These are phyloP conservation scores for Pocillopora verrucosa DNA, from an alignment of 64 coral and sea anemone species.

Conservation along the genomic window DNA sequence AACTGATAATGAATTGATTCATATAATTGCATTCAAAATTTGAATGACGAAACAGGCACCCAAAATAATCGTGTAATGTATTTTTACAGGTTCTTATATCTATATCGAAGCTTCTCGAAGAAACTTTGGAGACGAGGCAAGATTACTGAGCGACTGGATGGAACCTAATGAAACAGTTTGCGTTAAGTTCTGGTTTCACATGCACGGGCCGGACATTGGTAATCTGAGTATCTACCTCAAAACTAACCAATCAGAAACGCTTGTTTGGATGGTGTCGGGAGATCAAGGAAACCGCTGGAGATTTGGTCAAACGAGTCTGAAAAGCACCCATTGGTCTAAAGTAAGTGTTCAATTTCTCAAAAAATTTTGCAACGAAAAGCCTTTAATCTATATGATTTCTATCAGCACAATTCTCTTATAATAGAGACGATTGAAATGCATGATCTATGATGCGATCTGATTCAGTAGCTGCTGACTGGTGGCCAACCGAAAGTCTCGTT, in stretches of 20 bases:
- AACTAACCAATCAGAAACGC: conserved; percentile 3
- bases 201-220: conserved; percentile 25
- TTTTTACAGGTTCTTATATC: conserved; percentile 21
- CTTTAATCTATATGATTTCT: no score
- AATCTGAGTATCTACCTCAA: conserved; percentile 5
- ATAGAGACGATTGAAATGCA: no score
- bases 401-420: no score
- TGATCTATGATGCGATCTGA: no score
- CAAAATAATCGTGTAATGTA: no score
- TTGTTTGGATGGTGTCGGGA: neutral
- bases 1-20: no score
- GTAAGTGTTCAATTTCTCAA: neutral
- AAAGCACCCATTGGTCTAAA: neutral
- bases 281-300: conserved; percentile 31
- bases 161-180: conserved; percentile 19
- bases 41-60: no score
- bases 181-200: conserved; percentile 53
- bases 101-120: conserved; percentile 28
- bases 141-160: conserved; percentile 39
- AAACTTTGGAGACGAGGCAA: conserved; percentile 5
- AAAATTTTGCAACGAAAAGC: no score
- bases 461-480: no score
- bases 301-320: conserved; percentile 23
- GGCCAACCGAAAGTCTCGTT: no score
- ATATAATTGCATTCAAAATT: no score